These are phyloP conservation scores for Tangara arthus DNA, from an alignment of 2,797 vertebrate species.

Conservation along the genomic window DNA sequence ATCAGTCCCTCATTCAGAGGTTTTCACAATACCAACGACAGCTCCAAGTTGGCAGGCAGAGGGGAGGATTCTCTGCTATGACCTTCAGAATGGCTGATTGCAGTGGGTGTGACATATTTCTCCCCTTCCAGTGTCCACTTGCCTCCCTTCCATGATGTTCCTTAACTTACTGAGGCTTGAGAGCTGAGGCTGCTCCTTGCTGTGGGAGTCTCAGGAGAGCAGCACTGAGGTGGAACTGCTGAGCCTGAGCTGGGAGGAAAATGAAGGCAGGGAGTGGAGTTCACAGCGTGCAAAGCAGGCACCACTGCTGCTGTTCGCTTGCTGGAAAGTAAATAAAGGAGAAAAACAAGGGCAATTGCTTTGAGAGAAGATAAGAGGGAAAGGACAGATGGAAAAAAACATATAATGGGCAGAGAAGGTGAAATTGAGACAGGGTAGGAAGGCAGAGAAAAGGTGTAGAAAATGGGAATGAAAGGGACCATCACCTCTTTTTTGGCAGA, in stretches of 20 bases:
- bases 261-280: not conserved
- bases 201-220: conserved; percentile 44
- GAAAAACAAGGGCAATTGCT: conserved; percentile 4
- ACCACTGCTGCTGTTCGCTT: accelerated
- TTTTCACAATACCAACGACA: not conserved
- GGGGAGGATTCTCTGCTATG: not conserved
- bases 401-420: not conserved
- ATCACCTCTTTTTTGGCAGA: not conserved
- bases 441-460: not conserved
- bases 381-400: not conserved
- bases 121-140: not conserved
- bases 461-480: not conserved
- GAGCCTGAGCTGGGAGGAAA: conserved; percentile 21
- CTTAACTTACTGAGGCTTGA: conserved; percentile 3
- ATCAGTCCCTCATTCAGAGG: not conserved
- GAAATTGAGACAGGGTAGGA: not conserved
- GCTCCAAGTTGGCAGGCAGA: not conserved
- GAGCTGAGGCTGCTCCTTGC: not conserved
- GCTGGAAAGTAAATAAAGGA: not conserved
- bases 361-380: not conserved
- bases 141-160: not conserved
- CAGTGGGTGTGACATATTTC: not conserved
- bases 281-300: not conserved
- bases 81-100: conserved; percentile 34
- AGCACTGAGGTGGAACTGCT: not conserved